Evolutionary conservation across 2,797 vertebrate species (phyloP), one percentile per base, ranked within the genome.

Genomic region (Schizopygopsis pylzovi): DNA sequence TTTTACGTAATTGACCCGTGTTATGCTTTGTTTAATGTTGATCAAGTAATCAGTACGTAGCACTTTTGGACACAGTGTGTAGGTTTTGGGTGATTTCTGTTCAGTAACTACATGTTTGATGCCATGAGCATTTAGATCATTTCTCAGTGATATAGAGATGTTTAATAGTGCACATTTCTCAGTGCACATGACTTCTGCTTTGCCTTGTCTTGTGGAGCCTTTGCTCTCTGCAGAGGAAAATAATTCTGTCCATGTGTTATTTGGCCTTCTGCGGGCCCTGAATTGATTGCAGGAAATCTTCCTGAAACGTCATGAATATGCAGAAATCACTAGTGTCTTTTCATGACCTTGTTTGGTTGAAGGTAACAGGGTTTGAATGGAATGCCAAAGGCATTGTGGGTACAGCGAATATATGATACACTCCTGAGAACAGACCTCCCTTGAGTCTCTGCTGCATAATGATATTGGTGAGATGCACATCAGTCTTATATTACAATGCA

Each of bases 401-500:
- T 59, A 85, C 43, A 75, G 77, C 37, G 63, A 87, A 71, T 77
- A 88, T 82, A 77, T 88, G 87, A 88, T 88, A 79, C 77, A 33
- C 84, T 85, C 87, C 84, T 68, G 87, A 88, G 88, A 84, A 82
- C 77, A 82, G 52, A 79, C 45, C 39, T 83, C 87, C 73, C 79
- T 72, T 56, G 89, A 89, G 86, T 59, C 73, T 67, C 68, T 86
- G 82, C 82, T 80, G 75, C 80, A 81, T 85, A 80, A 83, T 86
- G 82, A 86, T 86, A 87, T 85, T 85, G 89, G 78, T 71, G 61
- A 80, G 87, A 88, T 81, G 82, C 79, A 82, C 82, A 84, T 84
- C 59, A 77, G 89, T 82, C 28, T 90, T 88, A 45, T 84, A 79
- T 90, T 90, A 85, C 89, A 87, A 54, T 49, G 33, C 22, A 81